phyloP scores from a whole-genome alignment of 2,797 vertebrate genomes.

The Prionace glauca region DNA sequence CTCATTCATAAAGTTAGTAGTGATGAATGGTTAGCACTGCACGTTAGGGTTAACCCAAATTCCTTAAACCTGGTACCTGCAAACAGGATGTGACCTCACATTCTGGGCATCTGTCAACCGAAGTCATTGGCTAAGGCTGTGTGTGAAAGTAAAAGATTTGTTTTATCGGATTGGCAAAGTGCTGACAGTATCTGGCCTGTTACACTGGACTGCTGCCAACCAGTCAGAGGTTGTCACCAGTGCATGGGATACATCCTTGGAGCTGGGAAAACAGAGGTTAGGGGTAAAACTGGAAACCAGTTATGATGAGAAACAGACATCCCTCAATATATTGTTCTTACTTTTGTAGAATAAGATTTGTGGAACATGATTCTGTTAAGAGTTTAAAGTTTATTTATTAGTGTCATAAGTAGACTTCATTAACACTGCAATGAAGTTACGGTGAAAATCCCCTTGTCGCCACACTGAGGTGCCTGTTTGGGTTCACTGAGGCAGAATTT shows the following conservation, averaged over 20 bases:
- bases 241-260: neutral
- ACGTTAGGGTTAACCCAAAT: neutral
- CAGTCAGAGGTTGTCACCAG: neutral
- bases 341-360: neutral
- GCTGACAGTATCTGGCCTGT: neutral
- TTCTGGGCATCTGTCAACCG: neutral
- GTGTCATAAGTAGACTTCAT: no score
- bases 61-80: neutral
- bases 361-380: neutral
- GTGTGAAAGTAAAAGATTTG: neutral
- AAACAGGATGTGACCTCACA: neutral
- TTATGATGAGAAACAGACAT: neutral
- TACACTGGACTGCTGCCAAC: neutral
- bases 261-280: neutral
- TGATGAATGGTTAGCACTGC: neutral
- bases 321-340: neutral
- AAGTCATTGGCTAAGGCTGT: neutral
- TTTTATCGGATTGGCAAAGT: neutral
- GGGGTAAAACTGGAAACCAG: neutral
- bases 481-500: no score
- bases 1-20: neutral
- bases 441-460: no score
- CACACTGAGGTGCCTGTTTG: no score
- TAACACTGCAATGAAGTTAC: no score
- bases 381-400: no score